Conservation (phyloP, 2,888 invertebrate genomes). For the Allygus modestus region DNA sequence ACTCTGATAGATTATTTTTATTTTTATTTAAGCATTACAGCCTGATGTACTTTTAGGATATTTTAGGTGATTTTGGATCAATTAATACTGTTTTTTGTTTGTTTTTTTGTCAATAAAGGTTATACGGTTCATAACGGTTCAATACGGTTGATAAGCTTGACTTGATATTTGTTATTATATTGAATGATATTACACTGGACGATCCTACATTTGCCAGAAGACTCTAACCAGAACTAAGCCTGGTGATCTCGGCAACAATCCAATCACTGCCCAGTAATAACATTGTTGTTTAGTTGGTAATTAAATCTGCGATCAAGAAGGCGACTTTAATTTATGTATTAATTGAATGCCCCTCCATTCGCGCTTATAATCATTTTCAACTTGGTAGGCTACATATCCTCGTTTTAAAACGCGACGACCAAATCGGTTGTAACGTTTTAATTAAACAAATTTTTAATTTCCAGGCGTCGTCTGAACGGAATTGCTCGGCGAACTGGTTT, state of each 20-base stretch:
- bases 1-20: too few species aligned
- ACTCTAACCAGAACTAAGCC: not conserved
- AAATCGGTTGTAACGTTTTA: slow-evolving; percentile 56
- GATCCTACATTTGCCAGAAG: not conserved
- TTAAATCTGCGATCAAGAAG: slow-evolving; percentile 61
- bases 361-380: slow-evolving; percentile 54
- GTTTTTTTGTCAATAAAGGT: too few species aligned
- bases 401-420: slow-evolving; percentile 55
- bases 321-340: slow-evolving; percentile 63
- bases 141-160: too few species aligned
- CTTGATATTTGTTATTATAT: too few species aligned
- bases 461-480: slow-evolving; percentile 32
- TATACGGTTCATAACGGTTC: too few species aligned
- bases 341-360: slow-evolving; percentile 59
- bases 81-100: too few species aligned
- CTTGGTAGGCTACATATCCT: slow-evolving; percentile 45
- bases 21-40: too few species aligned
- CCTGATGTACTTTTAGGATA: too few species aligned
- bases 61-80: too few species aligned
- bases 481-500: slow-evolving; percentile 36
- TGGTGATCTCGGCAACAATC: not conserved
- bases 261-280: slow-evolving; percentile 53
- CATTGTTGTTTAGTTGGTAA: slow-evolving; percentile 57
- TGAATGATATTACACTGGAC: too few species aligned
- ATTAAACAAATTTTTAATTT: slow-evolving; percentile 58